Conservation (phyloP, 2,113 vertebrate species). For the Chitala chitala region DNA sequence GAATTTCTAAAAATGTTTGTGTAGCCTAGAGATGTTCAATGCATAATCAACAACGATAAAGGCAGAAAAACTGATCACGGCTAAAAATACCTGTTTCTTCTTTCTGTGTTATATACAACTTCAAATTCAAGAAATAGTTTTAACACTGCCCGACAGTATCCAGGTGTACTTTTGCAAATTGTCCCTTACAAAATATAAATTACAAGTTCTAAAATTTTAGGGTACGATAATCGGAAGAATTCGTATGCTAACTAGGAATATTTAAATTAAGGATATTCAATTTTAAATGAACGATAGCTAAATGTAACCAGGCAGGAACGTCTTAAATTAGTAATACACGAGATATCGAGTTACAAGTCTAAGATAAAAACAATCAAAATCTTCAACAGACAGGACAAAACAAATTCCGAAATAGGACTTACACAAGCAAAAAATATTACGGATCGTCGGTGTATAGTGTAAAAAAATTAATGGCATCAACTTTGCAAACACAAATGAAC, state of each 20-base stretch:
- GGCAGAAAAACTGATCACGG: too few species aligned
- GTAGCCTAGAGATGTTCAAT: too few species aligned
- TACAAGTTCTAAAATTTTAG: neutral
- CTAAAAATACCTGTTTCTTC: neutral
- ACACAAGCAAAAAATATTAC: neutral
- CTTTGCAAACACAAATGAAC: conserved; percentile 4
- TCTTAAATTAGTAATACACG: conserved; percentile 16
- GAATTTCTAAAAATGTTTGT: too few species aligned
- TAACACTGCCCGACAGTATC: neutral
- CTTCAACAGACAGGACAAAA: neutral
- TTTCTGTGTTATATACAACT: neutral
- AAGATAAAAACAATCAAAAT: neutral
- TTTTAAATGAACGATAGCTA: neutral
- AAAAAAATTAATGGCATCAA: neutral
- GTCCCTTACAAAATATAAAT: neutral
- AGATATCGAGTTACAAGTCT: neutral
- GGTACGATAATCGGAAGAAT: neutral
- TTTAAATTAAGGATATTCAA: neutral
- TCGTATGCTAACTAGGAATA: neutral
- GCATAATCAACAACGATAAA: too few species aligned
- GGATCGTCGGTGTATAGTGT: neutral
- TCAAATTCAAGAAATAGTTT: conserved; percentile 1
- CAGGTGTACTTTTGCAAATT: neutral
- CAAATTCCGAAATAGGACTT: neutral
- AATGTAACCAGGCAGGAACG: neutral